These are phyloP conservation scores for Thomomys bottae DNA, from an alignment of 2,113 vertebrate species.

Conservation along the genomic window DNA sequence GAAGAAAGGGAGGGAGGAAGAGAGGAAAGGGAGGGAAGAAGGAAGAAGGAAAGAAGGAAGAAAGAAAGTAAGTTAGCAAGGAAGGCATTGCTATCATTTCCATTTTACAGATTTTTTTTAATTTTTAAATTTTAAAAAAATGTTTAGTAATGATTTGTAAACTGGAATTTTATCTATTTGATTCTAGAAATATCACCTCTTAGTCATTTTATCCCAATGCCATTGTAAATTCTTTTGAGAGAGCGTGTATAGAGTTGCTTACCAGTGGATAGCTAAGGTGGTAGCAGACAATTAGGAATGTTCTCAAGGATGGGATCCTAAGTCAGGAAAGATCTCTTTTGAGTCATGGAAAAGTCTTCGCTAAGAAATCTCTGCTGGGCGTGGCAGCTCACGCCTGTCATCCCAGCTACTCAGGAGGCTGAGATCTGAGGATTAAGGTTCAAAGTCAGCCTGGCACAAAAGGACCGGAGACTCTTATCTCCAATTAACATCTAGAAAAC, in stretches of 20 bases:
- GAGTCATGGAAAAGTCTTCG: neutral
- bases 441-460: too few relatives aligned
- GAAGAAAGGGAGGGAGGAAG: too few relatives aligned
- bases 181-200: slow-evolving; percentile 1
- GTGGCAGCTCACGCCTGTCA: too few relatives aligned
- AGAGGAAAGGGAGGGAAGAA: too few relatives aligned
- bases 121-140: too few relatives aligned
- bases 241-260: neutral
- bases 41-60: too few relatives aligned
- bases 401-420: too few relatives aligned
- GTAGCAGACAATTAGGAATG: neutral
- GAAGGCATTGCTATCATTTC: neutral
- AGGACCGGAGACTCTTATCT: too few relatives aligned
- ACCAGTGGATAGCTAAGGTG: neutral
- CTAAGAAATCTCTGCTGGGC: neutral
- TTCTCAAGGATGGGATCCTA: neutral
- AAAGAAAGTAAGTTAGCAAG: too few relatives aligned
- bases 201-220: neutral
- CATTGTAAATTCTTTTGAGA: neutral
- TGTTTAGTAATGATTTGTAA: neutral
- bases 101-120: neutral
- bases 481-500: too few relatives aligned
- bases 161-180: neutral
- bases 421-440: too few relatives aligned
- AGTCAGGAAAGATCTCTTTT: neutral